Evolutionary conservation across 1,140 invertebrate genomes (phyloP).

Genomic region (Oedothorax gibbosus): DNA sequence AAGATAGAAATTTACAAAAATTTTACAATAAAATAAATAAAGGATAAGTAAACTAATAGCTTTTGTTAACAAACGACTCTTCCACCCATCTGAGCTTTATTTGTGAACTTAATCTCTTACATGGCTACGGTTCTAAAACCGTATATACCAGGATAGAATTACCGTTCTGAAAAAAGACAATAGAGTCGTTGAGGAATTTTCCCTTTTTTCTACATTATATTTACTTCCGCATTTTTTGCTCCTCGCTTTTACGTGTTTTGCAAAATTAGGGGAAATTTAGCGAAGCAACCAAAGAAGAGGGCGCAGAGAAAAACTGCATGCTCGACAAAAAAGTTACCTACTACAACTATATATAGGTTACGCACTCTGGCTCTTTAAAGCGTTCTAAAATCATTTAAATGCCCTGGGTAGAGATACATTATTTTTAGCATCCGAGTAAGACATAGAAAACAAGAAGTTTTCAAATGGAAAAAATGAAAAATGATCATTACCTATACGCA

Average conservation of each 20-base stretch:
- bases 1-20: too few relatives aligned
- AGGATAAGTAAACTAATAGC: too few relatives aligned
- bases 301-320: conserved; percentile 16
- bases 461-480: neutral
- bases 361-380: conserved; percentile 11
- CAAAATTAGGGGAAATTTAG: conserved; percentile 42
- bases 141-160: too few relatives aligned
- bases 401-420: conserved; percentile 30
- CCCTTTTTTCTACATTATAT: neutral
- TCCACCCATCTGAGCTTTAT: neutral
- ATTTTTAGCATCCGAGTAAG: conserved; percentile 29
- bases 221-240: conserved; percentile 35
- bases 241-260: neutral
- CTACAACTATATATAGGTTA: conserved; percentile 44
- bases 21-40: too few relatives aligned
- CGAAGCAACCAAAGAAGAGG: neutral
- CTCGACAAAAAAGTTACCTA: conserved; percentile 6
- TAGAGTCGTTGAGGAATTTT: neutral
- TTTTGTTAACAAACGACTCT: neutral
- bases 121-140: too few relatives aligned
- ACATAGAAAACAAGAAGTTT: conserved; percentile 9
- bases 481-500: neutral
- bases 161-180: neutral
- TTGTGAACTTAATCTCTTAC: neutral
- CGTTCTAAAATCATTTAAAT: conserved; percentile 48